Base-by-base conservation (phyloP, 1,140 invertebrate genomes). In the Papilio helenus region DNA sequence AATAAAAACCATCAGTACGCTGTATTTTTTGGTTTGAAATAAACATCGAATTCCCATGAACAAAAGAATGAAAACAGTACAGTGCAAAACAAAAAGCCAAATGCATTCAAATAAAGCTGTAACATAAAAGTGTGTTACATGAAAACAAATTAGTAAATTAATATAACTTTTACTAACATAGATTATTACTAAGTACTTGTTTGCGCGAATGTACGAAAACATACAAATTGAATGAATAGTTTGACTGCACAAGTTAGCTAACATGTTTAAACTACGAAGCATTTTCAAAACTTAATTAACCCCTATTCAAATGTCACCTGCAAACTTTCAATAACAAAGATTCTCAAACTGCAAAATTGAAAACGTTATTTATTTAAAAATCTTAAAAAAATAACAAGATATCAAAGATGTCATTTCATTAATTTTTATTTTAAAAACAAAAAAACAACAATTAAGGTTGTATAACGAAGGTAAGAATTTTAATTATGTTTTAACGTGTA, bases 151-250 rank as follows among this genome's bases (percentile, higher is more conserved):
- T 5, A 61, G 58, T 26, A 61, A 61, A 61, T 61, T 61, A 61
- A 61, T 61, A 61, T 26, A 61, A 26, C 23, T 61, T 61, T 61
- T 29, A 61, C 23, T 61, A 61, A 61, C 58, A 61, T 18, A 58
- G n/a, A 23, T 58, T 58, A 26, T 61, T 61, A 61, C 23, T 61
- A 61, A 26, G 20, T 23, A 61, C 58, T 61, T 61, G 58, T 61
- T 61, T 61, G 58, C 20, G 23, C 58, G 58, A 68, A 34, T 29
- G 61, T 68, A 16, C 61, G 61, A 29, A 68, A 68, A 68, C 26
- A 68, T 68, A 68, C 61, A 68, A 68, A 68, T 68, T 68, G 61
- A 68, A 68, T 68, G 61, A 68, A 68, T 68, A 68, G 61, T 68
- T 68, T 34, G 61, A 29, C 61, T 68, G 26, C 61, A 68, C 61